A percentile compares a stretch with the other conserved stretches of the same genome.
These are phyloP conservation scores for Lycodopsis pacificus DNA, from an alignment of 2,797 vertebrate species.

Conservation along the genomic window DNA sequence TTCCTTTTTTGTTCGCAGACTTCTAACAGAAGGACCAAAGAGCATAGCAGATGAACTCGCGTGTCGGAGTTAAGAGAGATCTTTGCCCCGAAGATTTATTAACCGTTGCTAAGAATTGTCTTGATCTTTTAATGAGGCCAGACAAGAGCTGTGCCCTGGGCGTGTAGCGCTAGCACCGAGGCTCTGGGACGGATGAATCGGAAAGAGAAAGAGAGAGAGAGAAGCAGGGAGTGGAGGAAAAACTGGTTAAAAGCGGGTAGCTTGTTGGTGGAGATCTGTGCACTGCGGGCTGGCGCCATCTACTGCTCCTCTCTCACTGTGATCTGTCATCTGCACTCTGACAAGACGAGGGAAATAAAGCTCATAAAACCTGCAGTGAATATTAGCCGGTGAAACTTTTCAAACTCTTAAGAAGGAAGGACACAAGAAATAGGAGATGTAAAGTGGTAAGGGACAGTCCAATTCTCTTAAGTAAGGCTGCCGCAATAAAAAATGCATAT, in stretches of 20 bases:
- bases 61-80: conserved; percentile 59
- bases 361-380: not conserved
- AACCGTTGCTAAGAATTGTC: conserved; percentile 77
- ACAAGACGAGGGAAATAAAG: not conserved
- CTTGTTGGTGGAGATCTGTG: conserved; percentile 8
- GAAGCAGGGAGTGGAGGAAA: conserved; percentile 12
- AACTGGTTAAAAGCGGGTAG: conserved; percentile 26
- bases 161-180: conserved; percentile 57
- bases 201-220: not conserved
- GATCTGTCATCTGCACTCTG: conserved; percentile 23
- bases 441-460: conserved; percentile 26
- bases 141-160: conserved; percentile 68
- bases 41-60: conserved; percentile 76
- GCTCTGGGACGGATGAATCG: conserved; percentile 65
- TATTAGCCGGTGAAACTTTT: conserved; percentile 12
- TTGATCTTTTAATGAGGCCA: conserved; percentile 81
- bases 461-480: conserved; percentile 52
- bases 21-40: conserved; percentile 71
- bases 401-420: conserved; percentile 13
- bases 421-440: conserved; percentile 24
- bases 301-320: conserved; percentile 52
- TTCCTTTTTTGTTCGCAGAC: conserved; percentile 45
- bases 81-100: conserved; percentile 76
- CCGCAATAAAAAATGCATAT: conserved; percentile 57
- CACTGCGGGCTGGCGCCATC: conserved; percentile 74